A percentile compares a stretch with the other conserved stretches of the same genome.
Evolutionary conservation across 2,113 vertebrate genomes (phyloP).

Genomic region (Centropus bengalensis): DNA sequence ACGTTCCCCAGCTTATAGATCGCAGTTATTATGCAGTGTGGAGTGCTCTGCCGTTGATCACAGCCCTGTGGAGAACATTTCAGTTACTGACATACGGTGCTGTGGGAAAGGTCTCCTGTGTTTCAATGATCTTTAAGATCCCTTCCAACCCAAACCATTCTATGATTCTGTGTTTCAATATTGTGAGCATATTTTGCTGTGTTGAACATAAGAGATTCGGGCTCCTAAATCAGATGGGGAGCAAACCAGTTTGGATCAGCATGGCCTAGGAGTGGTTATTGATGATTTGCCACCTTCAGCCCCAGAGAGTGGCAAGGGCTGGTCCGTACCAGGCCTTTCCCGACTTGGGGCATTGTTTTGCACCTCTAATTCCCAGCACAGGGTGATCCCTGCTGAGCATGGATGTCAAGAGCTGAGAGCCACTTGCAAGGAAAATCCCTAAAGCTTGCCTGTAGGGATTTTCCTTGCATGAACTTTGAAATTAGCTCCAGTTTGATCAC

Average conservation of each 20-base stretch:
- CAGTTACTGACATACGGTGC: background rate
- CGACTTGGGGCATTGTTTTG: fast-evolving
- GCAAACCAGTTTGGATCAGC: background rate
- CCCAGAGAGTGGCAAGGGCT: background rate
- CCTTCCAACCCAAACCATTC: no score
- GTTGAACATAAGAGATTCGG: background rate
- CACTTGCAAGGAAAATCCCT: background rate
- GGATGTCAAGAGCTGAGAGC: background rate
- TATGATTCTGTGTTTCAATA: background rate
- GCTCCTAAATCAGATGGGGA: background rate
- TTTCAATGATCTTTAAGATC: no score
- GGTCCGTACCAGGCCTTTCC: background rate
- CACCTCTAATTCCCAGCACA: background rate
- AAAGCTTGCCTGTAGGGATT: background rate
- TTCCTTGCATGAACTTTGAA: background rate
- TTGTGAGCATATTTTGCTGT: background rate
- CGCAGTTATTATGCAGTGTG: no score
- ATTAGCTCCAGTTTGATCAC: background rate
- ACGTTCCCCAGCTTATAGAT: background rate
- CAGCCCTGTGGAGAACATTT: background rate
- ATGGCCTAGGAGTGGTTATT: background rate
- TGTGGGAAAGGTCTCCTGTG: background rate
- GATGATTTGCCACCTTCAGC: fast-evolving
- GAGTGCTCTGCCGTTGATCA: background rate
- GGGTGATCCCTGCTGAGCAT: background rate